Conservation (phyloP, 2,888 invertebrate species). For the Elgonia sp. region DNA sequence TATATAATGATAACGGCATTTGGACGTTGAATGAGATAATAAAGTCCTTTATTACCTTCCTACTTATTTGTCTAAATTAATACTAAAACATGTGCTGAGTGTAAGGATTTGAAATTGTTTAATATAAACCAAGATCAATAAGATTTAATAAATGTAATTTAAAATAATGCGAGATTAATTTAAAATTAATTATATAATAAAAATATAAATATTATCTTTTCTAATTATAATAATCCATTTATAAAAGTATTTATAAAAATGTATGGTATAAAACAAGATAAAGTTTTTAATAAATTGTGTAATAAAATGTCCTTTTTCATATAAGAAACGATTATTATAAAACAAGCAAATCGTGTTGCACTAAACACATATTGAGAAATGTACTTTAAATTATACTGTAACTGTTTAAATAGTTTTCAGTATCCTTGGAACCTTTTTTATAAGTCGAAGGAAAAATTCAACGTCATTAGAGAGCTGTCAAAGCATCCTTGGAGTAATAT, state of each 20-base stretch:
- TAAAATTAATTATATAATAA: background rate
- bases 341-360: background rate
- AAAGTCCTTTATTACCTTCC: constrained; percentile 40
- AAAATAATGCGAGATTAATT: no score
- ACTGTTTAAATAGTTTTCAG: constrained; percentile 15
- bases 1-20: constrained; percentile 42
- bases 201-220: no score
- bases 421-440: constrained; percentile 42
- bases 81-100: background rate
- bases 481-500: background rate
- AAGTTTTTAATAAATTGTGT: no score
- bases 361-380: background rate
- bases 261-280: no score
- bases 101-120: background rate
- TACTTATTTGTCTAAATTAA: constrained; percentile 46
- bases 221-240: no score
- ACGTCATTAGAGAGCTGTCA: constrained; percentile 12
- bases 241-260: no score
- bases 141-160: no score
- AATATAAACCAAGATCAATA: background rate
- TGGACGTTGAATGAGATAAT: constrained; percentile 41
- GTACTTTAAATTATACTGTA: background rate
- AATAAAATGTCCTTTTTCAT: no score
- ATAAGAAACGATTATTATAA: background rate
- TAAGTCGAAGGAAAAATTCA: background rate